Evolutionary conservation across 1,140 invertebrate species (phyloP).

Genomic region (Lethrus apterus): DNA sequence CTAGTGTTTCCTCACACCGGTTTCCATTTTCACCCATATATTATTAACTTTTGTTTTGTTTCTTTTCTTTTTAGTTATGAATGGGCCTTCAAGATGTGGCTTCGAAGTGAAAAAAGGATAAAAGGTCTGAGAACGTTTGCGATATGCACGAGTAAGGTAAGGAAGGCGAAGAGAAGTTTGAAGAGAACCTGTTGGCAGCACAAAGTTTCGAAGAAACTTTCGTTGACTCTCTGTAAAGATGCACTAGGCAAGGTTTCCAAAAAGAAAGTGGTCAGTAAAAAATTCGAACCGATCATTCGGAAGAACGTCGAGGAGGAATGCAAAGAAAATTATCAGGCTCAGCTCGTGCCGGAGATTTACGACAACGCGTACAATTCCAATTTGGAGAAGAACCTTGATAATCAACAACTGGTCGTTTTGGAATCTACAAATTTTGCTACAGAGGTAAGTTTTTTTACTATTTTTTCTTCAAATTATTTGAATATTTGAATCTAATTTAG

Average conservation of each 20-base stretch:
- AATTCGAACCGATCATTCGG: conserved; percentile 12
- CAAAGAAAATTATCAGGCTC: conserved; percentile 35
- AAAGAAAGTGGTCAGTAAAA: conserved; percentile 11
- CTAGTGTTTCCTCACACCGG: too few species aligned
- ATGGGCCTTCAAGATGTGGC: conserved; percentile 33
- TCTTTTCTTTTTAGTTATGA: conserved; percentile 11
- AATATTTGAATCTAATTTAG: neutral
- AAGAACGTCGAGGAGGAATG: conserved; percentile 24
- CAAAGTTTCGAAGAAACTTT: conserved; percentile 16
- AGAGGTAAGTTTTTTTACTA: too few species aligned
- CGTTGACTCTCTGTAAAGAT: conserved; percentile 12
- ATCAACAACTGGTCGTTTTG: conserved; percentile 8
- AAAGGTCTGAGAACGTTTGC: conserved; percentile 24
- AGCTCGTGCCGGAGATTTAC: conserved; percentile 35
- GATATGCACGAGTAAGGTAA: conserved; percentile 14
- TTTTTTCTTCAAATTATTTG: too few species aligned
- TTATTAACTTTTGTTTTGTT: neutral
- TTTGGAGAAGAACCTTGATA: conserved; percentile 4
- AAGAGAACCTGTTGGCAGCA: conserved; percentile 10
- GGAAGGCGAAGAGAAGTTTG: conserved; percentile 9
- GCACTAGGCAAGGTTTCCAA: conserved; percentile 3
- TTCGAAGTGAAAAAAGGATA: conserved; percentile 35
- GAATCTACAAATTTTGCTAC: conserved; percentile 2
- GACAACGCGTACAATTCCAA: conserved; percentile 17
- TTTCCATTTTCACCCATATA: too few species aligned